phyloP scores from a whole-genome alignment of 2,888 invertebrate species.

The Tholera decimalis region DNA sequence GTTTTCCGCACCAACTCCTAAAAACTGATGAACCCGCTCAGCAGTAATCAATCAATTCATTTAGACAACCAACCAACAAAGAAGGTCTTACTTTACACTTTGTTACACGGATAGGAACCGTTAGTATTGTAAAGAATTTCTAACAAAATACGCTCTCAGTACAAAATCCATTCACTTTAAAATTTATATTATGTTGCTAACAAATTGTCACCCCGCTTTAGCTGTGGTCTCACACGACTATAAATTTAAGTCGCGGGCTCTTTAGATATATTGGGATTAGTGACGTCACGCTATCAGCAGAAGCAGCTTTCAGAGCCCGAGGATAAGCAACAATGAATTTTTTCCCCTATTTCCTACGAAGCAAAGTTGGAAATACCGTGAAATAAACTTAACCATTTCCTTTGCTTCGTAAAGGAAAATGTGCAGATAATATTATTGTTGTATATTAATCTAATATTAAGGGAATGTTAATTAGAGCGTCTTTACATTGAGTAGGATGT shows the following conservation, averaged over 20 bases:
- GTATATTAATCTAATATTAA: slow-evolving; percentile 54
- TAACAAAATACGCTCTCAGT: slow-evolving; percentile 24
- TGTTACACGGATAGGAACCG: slow-evolving; percentile 34
- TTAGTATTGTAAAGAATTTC: slow-evolving; percentile 28
- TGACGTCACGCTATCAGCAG: slow-evolving; percentile 67
- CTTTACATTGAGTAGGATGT: slow-evolving; percentile 49
- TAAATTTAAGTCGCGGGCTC: slow-evolving; percentile 72
- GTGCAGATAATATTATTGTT: slow-evolving; percentile 51
- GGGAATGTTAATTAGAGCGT: slow-evolving; percentile 53
- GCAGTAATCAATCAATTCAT: slow-evolving; percentile 60
- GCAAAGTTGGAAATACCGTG: slow-evolving; percentile 46
- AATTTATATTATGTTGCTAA: slow-evolving; percentile 67
- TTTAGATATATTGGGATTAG: slow-evolving; percentile 75
- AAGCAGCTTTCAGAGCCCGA: slow-evolving; percentile 57
- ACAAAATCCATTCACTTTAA: slow-evolving; percentile 58
- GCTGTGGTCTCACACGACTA: slow-evolving; percentile 70
- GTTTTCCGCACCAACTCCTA: slow-evolving; percentile 47
- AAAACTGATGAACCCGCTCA: slow-evolving; percentile 53
- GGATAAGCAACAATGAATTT: slow-evolving; percentile 41
- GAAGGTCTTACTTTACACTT: slow-evolving; percentile 39
- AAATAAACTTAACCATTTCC: slow-evolving; percentile 16
- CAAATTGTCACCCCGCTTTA: slow-evolving; percentile 67
- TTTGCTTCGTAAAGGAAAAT: slow-evolving; percentile 48
- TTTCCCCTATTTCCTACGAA: slow-evolving; percentile 42
- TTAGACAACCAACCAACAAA: slow-evolving; percentile 44